These are phyloP conservation scores for Clanis bilineata DNA, from an alignment of 2,888 invertebrate genomes.

Conservation along the genomic window DNA sequence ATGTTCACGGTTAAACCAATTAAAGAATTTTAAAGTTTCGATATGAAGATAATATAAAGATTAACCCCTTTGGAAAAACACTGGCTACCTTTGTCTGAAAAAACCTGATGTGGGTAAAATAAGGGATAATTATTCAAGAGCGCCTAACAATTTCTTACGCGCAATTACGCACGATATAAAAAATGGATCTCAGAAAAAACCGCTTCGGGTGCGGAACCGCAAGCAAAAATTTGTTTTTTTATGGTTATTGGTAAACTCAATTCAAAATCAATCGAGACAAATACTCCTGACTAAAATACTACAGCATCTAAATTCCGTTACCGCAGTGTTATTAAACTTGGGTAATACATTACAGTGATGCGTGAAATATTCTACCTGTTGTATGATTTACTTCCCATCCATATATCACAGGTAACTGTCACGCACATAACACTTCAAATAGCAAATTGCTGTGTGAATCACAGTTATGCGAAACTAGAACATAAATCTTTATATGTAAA, in stretches of 20 bases:
- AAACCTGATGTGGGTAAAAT: no score
- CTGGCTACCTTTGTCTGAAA: no score
- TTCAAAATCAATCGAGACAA: neutral
- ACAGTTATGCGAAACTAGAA: constrained; percentile 13
- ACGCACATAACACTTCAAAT: constrained; percentile 33
- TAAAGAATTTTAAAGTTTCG: no score
- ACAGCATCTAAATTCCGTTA: neutral
- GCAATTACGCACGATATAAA: no score
- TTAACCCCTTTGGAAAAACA: no score
- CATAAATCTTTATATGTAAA: neutral
- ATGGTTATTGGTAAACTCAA: neutral
- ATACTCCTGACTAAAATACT: neutral
- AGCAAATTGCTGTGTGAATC: constrained; percentile 28
- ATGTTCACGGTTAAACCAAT: no score
- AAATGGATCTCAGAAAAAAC: no score
- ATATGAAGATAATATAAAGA: no score
- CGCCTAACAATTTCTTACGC: no score
- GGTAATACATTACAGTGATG: constrained; percentile 52
- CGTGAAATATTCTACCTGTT: constrained; percentile 56
- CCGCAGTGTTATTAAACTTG: constrained; percentile 42
- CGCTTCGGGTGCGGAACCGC: no score
- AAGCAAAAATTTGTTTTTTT: no score
- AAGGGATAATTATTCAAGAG: no score
- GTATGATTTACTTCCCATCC: constrained; percentile 53
- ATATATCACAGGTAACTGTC: constrained; percentile 68